phyloP scores from a whole-genome alignment of 1,140 invertebrate species.

The Drosophila lacteicornis region DNA sequence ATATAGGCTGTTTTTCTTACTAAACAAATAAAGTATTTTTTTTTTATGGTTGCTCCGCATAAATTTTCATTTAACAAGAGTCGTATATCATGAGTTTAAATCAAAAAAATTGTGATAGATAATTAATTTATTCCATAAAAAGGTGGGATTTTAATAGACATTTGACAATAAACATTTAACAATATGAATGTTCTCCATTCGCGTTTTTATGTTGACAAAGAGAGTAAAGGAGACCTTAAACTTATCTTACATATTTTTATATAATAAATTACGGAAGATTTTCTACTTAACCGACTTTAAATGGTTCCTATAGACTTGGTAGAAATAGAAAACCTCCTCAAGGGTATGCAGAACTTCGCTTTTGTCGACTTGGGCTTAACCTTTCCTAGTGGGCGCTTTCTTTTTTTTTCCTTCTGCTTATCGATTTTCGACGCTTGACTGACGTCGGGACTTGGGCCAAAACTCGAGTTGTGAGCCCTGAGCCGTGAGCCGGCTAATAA shows the following conservation, averaged over 20 bases:
- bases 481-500: constrained; percentile 72
- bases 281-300: too few species aligned
- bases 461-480: constrained; percentile 26
- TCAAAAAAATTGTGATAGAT: not conserved
- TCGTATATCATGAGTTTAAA: not conserved
- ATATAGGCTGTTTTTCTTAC: not conserved
- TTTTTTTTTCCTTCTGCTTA: constrained; percentile 48
- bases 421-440: constrained; percentile 75
- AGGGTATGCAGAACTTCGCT: constrained; percentile 40
- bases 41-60: not conserved
- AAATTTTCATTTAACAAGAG: not conserved
- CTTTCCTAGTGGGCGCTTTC: constrained; percentile 23
- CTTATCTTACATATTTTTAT: too few species aligned
- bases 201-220: too few species aligned
- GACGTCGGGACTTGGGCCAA: constrained; percentile 30
- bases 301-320: too few species aligned
- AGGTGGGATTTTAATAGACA: too few species aligned
- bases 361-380: constrained; percentile 9
- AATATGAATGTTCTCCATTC: too few species aligned
- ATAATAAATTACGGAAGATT: too few species aligned
- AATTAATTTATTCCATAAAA: not conserved
- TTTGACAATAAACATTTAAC: too few species aligned
- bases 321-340: not conserved
- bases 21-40: not conserved
- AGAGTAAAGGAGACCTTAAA: too few species aligned